These are phyloP conservation scores for Aricia agestis DNA, from an alignment of 1,140 invertebrate species.

Conservation along the genomic window DNA sequence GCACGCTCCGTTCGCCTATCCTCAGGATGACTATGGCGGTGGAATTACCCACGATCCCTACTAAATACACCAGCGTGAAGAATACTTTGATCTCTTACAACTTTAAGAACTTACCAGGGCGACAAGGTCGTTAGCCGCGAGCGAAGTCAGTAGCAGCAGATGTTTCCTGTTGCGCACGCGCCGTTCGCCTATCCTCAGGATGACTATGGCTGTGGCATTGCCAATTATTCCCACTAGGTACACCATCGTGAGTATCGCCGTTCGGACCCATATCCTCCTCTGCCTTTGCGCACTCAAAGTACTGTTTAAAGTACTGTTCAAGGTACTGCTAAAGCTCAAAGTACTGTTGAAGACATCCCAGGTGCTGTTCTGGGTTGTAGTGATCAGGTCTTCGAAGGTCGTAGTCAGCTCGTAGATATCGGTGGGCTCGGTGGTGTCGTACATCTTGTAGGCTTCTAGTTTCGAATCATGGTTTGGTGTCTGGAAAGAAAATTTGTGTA, in stretches of 20 bases:
- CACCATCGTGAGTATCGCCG: constrained; percentile 43
- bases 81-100: no score
- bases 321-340: background rate
- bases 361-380: background rate
- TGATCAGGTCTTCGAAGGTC: background rate
- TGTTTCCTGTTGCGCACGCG: constrained; percentile 86
- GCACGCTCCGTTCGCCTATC: constrained; percentile 76
- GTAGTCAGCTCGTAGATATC: background rate
- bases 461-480: no score
- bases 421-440: background rate
- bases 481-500: no score
- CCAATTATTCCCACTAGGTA: constrained; percentile 66
- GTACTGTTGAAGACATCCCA: background rate
- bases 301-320: background rate
- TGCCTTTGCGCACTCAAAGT: background rate
- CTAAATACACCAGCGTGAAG: constrained; percentile 51
- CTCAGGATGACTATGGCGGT: constrained; percentile 60
- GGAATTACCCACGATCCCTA: constrained; percentile 66
- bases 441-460: background rate
- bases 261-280: background rate
- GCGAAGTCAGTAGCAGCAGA: constrained; percentile 84
- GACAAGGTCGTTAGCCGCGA: constrained; percentile 87
- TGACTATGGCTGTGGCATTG: constrained; percentile 61
- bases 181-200: constrained; percentile 65
- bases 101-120: constrained; percentile 78